These are phyloP conservation scores for Orussus abietinus DNA, from an alignment of 1,140 invertebrate genomes.

Conservation along the genomic window DNA sequence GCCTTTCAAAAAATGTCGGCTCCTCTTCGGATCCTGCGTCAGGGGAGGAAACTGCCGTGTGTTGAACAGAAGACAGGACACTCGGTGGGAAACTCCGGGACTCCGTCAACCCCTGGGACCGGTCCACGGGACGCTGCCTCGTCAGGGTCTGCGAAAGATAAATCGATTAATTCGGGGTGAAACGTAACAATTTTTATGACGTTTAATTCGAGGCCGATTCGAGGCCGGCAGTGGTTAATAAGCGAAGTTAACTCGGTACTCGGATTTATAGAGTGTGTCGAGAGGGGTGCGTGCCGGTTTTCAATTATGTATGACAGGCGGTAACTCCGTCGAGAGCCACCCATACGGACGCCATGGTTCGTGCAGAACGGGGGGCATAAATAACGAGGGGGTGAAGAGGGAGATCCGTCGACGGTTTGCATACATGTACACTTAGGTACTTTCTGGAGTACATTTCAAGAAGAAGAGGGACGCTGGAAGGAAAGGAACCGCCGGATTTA, in stretches of 20 bases:
- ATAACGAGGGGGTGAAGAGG: too few relatives aligned
- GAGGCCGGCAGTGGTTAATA: constrained; percentile 18
- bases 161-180: constrained; percentile 1
- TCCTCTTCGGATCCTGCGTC: constrained; percentile 34
- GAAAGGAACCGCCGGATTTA: too few relatives aligned
- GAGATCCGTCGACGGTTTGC: too few relatives aligned
- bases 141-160: constrained; percentile 34
- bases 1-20: constrained; percentile 44
- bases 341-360: too few relatives aligned
- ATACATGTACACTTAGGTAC: too few relatives aligned
- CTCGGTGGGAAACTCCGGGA: constrained; percentile 49
- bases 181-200: constrained; percentile 1
- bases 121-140: constrained; percentile 37
- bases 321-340: too few relatives aligned
- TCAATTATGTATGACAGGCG: constrained; percentile 35
- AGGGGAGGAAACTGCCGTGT: constrained; percentile 19
- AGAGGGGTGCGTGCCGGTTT: constrained; percentile 29
- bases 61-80: constrained; percentile 27
- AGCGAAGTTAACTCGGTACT: constrained; percentile 23
- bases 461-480: too few relatives aligned
- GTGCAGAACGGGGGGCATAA: too few relatives aligned
- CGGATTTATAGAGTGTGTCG: constrained; percentile 32
- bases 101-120: constrained; percentile 32
- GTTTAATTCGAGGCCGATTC: constrained; percentile 3
- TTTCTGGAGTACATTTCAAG: too few relatives aligned